phyloP scores from a whole-genome alignment of 2,797 vertebrate species.

The Onychomys leucogaster region DNA sequence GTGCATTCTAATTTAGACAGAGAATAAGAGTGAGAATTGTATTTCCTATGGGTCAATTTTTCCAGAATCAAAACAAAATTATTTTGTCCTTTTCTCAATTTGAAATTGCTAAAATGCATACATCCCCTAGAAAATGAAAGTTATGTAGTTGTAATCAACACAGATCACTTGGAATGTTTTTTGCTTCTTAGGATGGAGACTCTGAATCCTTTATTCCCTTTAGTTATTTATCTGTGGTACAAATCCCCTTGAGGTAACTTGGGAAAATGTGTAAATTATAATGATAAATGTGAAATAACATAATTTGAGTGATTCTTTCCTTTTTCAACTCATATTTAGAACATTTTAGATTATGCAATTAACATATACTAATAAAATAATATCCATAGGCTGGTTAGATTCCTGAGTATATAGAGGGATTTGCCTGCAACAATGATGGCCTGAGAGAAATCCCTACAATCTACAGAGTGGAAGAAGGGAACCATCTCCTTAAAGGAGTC shows the following conservation, averaged over 20 bases:
- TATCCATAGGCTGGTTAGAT: background rate
- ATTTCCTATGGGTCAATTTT: background rate
- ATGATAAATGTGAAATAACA: background rate
- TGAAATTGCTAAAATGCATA: background rate
- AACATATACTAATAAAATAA: background rate
- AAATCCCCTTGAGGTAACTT: background rate
- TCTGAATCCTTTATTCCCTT: background rate
- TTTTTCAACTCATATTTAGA: background rate
- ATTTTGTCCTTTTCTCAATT: background rate
- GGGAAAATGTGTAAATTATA: background rate
- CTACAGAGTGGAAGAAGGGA: background rate
- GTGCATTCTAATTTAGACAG: background rate
- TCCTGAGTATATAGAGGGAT: background rate
- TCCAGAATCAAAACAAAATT: background rate
- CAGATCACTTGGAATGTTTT: background rate
- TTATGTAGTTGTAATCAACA: background rate
- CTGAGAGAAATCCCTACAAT: background rate
- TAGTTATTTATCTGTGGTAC: background rate
- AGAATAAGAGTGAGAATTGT: background rate
- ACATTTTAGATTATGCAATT: background rate
- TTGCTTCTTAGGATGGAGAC: background rate
- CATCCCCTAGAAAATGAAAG: background rate
- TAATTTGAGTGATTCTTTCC: background rate
- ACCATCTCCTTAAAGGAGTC: background rate
- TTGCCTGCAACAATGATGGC: fast-evolving